A percentile compares a stretch with the other conserved stretches of the same genome.
Evolutionary conservation across 2,113 vertebrate genomes (phyloP).

Genomic region (Vulpes ferrilata): DNA sequence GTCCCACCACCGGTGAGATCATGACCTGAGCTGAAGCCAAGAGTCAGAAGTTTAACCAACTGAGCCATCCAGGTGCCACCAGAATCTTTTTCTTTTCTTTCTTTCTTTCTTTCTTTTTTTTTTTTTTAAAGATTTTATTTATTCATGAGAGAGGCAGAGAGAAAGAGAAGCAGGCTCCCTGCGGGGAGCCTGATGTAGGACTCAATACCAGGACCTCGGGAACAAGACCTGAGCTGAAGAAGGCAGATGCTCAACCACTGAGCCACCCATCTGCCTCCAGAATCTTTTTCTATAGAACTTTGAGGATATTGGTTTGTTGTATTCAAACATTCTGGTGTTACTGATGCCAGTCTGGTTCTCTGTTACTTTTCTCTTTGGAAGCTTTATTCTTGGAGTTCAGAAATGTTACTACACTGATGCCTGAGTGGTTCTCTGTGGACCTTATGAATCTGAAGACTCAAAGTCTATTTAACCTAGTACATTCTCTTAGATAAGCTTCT

Average conservation of each 20-base stretch:
- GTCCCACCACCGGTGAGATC: too few relatives aligned
- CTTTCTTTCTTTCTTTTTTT: too few relatives aligned
- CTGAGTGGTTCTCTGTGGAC: neutral
- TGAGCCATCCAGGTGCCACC: too few relatives aligned
- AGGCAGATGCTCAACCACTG: neutral
- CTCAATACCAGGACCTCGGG: neutral
- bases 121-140: too few relatives aligned
- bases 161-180: neutral
- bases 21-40: too few relatives aligned
- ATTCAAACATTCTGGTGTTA: neutral
- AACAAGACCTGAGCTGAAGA: neutral
- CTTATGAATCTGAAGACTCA: neutral
- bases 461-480: conserved; percentile 19
- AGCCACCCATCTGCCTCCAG: neutral
- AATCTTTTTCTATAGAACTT: conserved; percentile 6
- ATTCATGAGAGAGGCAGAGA: neutral
- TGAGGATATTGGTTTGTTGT: conserved; percentile 5
- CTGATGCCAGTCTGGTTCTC: neutral
- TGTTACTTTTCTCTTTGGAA: conserved; percentile 5
- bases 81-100: too few relatives aligned
- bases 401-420: neutral
- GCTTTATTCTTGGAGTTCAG: conserved; percentile 8
- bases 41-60: too few relatives aligned
- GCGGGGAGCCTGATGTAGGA: neutral
- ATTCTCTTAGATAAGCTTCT: conserved; percentile 48